These are phyloP conservation scores for Nothocercus julius DNA, from an alignment of 2,113 vertebrate genomes.

Conservation along the genomic window DNA sequence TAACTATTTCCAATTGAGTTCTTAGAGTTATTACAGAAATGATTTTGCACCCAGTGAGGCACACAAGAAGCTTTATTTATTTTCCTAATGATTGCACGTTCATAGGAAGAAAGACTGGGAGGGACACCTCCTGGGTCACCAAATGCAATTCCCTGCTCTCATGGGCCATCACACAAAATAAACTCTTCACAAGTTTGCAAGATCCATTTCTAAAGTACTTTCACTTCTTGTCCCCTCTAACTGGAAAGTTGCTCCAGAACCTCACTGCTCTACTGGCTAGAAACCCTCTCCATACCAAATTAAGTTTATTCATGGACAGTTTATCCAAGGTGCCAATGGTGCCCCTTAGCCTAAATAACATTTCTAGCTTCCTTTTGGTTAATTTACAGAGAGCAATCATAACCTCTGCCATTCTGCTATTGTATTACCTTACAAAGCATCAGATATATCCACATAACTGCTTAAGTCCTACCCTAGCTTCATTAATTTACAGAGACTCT, in stretches of 20 bases:
- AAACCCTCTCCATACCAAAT: background rate
- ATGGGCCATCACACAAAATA: background rate
- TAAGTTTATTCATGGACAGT: background rate
- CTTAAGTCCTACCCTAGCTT: background rate
- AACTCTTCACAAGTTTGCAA: background rate
- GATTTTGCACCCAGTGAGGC: conserved; percentile 19
- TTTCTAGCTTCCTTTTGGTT: background rate
- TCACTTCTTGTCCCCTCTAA: background rate
- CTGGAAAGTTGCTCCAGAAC: background rate
- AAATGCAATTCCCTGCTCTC: background rate
- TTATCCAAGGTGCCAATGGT: background rate
- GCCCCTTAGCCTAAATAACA: background rate
- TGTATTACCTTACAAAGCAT: background rate
- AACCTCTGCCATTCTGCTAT: background rate
- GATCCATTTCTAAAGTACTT: background rate
- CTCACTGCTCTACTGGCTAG: background rate
- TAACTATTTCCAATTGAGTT: conserved; percentile 25
- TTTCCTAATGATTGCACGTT: conserved; percentile 16
- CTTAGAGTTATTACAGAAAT: background rate
- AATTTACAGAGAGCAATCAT: background rate
- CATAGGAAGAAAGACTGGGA: background rate
- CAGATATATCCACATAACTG: background rate
- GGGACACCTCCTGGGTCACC: conserved; percentile 13
- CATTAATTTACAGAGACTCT: background rate
- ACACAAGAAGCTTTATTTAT: conserved; percentile 25